A percentile compares a stretch with the other conserved stretches of the same genome.
These are phyloP conservation scores for Phylloscopus trochilus DNA, from an alignment of 2,113 vertebrate species.

Conservation along the genomic window DNA sequence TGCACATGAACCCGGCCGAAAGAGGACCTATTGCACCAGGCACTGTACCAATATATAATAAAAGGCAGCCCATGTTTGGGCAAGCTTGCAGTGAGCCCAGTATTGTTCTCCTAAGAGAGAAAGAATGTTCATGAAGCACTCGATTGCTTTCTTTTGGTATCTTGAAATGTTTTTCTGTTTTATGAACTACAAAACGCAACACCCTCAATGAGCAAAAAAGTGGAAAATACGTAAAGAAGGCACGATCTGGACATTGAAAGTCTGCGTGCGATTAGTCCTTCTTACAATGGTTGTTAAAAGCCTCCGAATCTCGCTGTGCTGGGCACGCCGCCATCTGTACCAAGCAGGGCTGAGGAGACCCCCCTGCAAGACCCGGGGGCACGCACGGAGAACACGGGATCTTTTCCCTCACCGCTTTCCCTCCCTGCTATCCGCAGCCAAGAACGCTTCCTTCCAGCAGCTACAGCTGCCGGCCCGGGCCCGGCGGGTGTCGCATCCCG, in stretches of 20 bases:
- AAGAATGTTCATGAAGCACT: not conserved
- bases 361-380: not conserved
- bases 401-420: not conserved
- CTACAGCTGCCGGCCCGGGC: not conserved
- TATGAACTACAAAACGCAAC: not conserved
- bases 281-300: not conserved
- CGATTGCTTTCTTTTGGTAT: not conserved
- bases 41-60: not conserved
- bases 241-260: not conserved
- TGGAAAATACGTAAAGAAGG: not conserved
- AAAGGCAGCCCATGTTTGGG: constrained; percentile 44
- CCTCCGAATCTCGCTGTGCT: not conserved
- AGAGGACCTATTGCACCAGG: not conserved
- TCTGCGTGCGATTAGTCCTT: not conserved
- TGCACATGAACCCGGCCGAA: not conserved
- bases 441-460: not conserved
- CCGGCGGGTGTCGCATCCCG: not conserved
- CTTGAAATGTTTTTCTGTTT: not conserved
- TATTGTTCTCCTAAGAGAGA: constrained; percentile 11
- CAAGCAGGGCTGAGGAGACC: not conserved
- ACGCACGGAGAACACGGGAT: not conserved
- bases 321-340: not conserved
- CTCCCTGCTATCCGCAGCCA: not conserved
- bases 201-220: not conserved
- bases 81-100: not conserved